Conservation (phyloP, 2,797 vertebrate species). For the Falco cherrug region DNA sequence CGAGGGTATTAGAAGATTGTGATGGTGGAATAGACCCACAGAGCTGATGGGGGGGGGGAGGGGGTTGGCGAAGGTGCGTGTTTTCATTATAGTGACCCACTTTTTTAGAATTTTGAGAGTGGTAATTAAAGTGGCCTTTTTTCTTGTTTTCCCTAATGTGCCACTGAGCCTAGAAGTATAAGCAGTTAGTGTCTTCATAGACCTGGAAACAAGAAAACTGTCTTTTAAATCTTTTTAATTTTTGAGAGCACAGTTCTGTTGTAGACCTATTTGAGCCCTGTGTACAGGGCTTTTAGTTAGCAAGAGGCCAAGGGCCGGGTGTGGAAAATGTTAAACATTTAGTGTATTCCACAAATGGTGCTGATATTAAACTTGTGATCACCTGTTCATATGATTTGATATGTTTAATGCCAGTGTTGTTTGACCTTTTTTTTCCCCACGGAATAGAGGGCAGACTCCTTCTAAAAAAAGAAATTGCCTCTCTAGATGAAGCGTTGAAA, state of each 20-base stretch:
- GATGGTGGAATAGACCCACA: background rate
- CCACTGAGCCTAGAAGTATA: background rate
- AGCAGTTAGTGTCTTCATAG: background rate
- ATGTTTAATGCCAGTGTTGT: background rate
- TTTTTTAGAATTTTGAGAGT: background rate
- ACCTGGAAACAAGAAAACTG: background rate
- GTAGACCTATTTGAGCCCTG: background rate
- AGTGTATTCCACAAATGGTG: background rate
- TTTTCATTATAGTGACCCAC: background rate
- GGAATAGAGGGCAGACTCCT: background rate
- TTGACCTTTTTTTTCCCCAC: background rate
- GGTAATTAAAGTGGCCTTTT: background rate
- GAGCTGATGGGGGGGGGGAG: background rate
- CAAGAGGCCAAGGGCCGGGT: background rate
- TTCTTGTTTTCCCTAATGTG: background rate
- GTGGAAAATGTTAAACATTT: background rate
- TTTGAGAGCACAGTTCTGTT: background rate
- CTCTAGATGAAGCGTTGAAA: background rate
- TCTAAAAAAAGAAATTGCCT: background rate
- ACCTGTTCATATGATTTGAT: background rate
- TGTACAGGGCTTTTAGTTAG: background rate
- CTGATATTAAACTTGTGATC: background rate
- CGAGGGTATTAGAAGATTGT: background rate
- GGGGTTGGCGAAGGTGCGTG: background rate
- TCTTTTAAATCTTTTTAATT: background rate